Conservation (phyloP, 2,113 vertebrate species). For the Melanerpes formicivorus region DNA sequence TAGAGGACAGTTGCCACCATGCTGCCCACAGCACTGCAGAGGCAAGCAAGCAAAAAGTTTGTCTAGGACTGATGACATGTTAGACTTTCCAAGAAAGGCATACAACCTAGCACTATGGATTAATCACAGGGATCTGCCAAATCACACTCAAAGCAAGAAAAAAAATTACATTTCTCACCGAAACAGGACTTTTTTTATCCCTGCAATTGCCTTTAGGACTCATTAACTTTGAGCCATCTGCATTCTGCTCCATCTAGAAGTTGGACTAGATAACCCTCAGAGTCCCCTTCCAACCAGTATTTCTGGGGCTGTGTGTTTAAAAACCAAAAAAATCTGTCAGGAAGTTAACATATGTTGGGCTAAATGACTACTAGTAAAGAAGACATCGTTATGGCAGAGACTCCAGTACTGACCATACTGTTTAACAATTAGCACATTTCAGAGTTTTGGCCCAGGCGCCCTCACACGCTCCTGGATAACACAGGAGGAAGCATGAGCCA, state of each 20-base stretch:
- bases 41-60: background rate
- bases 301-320: background rate
- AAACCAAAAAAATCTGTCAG: background rate
- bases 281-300: background rate
- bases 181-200: background rate
- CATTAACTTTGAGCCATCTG: background rate
- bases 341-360: background rate
- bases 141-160: background rate
- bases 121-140: background rate
- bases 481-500: background rate
- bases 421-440: conserved; percentile 42
- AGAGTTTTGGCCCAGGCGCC: background rate
- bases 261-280: background rate
- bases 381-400: background rate
- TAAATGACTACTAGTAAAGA: background rate
- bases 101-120: accelerated
- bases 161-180: background rate
- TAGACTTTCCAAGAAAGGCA: background rate
- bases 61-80: background rate
- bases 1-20: background rate
- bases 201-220: background rate
- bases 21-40: background rate
- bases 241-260: background rate
- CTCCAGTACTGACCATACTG: background rate
- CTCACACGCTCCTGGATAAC: background rate